These are phyloP conservation scores for Micromys minutus DNA, from an alignment of 2,113 vertebrate genomes.

Conservation along the genomic window DNA sequence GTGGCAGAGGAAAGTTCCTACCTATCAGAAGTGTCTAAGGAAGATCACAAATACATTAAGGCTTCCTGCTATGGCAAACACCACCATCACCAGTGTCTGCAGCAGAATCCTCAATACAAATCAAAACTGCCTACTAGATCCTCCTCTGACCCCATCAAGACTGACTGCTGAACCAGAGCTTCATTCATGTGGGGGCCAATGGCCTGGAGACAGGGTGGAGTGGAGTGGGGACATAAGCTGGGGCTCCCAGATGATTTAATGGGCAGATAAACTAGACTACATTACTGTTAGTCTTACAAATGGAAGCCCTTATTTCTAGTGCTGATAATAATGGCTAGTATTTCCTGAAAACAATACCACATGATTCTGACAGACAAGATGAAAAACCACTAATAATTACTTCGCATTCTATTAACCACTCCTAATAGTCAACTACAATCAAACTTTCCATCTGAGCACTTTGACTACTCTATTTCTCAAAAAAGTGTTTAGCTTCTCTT, in stretches of 20 bases:
- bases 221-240: too few relatives aligned
- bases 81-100: background rate
- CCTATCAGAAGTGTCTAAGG: background rate
- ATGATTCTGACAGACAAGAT: background rate
- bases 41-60: slow-evolving; percentile 1
- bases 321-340: background rate
- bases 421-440: slow-evolving; percentile 44
- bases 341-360: background rate
- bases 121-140: background rate
- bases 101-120: background rate
- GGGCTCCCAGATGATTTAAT: too few relatives aligned
- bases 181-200: background rate
- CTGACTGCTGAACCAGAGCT: background rate
- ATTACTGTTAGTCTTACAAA: background rate
- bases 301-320: background rate
- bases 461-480: background rate
- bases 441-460: slow-evolving; percentile 20
- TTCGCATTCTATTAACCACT: background rate
- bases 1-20: background rate
- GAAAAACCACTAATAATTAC: slow-evolving; percentile 37
- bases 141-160: background rate
- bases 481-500: slow-evolving; percentile 48
- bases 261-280: background rate
- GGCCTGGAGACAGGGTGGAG: background rate
- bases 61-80: background rate